Percentiles rank a stretch among this genome's conserved stretches.
These are phyloP conservation scores for Ariolimax columbianus DNA, from an alignment of 2,888 invertebrate genomes.

Conservation along the genomic window DNA sequence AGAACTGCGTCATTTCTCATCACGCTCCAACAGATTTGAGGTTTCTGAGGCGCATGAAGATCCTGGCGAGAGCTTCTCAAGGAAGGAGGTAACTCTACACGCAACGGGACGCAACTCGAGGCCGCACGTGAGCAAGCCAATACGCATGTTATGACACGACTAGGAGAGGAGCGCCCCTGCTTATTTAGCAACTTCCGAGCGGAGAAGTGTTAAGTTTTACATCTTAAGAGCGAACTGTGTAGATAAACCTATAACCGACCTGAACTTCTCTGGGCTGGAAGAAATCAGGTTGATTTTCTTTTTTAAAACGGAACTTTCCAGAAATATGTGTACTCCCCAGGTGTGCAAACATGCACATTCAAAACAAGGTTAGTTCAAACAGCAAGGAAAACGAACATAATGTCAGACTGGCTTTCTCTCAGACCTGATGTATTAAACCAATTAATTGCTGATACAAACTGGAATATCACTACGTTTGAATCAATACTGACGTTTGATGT, in stretches of 20 bases:
- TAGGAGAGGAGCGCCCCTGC: constrained; percentile 32
- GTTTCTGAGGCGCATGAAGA: background rate
- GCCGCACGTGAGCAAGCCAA: constrained; percentile 45
- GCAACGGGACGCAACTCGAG: constrained; percentile 37
- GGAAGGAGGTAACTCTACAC: constrained; percentile 34
- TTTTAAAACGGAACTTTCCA: background rate
- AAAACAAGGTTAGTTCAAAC: constrained; percentile 23
- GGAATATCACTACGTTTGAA: background rate
- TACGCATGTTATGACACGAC: constrained; percentile 42
- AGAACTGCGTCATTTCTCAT: constrained; percentile 7
- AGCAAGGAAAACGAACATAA: background rate
- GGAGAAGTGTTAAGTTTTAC: constrained; percentile 36
- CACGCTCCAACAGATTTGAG: constrained; percentile 9
- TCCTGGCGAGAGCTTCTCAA: constrained; percentile 20
- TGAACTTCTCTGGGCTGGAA: background rate
- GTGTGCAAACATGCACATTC: constrained; percentile 32
- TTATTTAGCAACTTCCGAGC: constrained; percentile 41
- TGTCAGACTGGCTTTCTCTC: background rate
- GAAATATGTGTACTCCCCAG: constrained; percentile 17
- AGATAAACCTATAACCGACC: constrained; percentile 30
- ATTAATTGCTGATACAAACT: constrained; percentile 29
- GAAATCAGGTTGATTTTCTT: background rate
- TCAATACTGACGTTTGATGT: constrained; percentile 24
- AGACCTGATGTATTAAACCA: constrained; percentile 7
- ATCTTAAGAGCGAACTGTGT: constrained; percentile 36